Base-by-base conservation (phyloP, 2,888 invertebrate genomes). In the Ichneumoninae sp. region DNA sequence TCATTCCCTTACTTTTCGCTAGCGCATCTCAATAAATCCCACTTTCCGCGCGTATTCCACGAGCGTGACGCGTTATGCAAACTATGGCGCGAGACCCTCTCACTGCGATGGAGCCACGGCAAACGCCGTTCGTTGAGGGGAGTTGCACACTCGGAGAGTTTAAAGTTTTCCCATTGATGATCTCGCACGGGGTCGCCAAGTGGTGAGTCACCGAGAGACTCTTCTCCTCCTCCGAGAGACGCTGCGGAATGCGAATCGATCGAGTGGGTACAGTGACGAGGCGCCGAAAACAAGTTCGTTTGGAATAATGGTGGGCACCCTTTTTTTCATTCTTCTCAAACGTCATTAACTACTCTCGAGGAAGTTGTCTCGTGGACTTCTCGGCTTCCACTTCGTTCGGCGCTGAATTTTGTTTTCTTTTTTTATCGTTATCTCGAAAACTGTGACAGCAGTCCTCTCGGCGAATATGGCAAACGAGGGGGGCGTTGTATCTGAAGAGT, bases 201-300 rank as follows among this genome's bases (percentile, higher is more conserved):
- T 5, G 47, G 52, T 80, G 83, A 83, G 47, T 83, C 83, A 75
- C 54, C 47, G 70, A 66, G 65, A 60, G 22, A 81, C 79, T 80
- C 60, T 52, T n/a, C 62, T 22, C 36, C n/a, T 76, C 62, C 36
- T 70, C 30, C 52, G 54, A 60, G 72, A 57, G 60, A 76, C 52
- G 60, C 57, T 78, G 84, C 75, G 70, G 50, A 81, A 66, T 75
- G 19, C 8, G 22, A 81, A 78, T 80, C 69, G 52, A 77, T 78
- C 50, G 10, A 77, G 16, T 22, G 62, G 7, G 22, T n/a, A 5
- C 19, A 47, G 33, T n/a, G 52, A 66, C n/a, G 57, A 57, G 26
- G 10, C 26, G 26, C 26, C 22, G 47, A 52, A 40, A 60, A 78
- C 19, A 30, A 30, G 7, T 13, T 40, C 60, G 8, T 69, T 52